Evolutionary conservation across 2,113 vertebrate genomes (phyloP).

Genomic region (Varanus salvator): DNA sequence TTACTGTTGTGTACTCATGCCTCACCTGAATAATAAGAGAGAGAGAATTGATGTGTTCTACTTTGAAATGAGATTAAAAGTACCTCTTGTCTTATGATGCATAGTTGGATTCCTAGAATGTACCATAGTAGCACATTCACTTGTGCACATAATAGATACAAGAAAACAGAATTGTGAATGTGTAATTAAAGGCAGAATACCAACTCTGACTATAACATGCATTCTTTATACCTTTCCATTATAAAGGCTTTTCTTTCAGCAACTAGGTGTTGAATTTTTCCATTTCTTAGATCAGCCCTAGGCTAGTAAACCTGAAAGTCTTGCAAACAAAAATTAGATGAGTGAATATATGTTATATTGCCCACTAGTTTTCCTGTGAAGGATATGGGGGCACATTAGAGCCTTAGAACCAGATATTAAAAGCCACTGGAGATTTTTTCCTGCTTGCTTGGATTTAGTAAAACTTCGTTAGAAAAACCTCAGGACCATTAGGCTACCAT

Average conservation of each 20-base stretch:
- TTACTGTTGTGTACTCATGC: too few species aligned
- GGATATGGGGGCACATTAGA: background rate
- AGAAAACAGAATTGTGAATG: too few species aligned
- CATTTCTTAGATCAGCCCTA: conserved; percentile 1
- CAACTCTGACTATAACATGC: background rate
- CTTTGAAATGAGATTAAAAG: background rate
- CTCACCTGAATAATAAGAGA: background rate
- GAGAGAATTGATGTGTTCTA: background rate
- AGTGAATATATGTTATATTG: background rate
- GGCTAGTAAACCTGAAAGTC: background rate
- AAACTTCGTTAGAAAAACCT: background rate
- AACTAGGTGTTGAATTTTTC: background rate
- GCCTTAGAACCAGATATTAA: background rate
- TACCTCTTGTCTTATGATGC: background rate
- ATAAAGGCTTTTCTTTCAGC: background rate
- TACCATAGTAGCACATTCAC: background rate
- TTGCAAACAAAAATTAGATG: background rate
- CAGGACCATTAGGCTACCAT: background rate
- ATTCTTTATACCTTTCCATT: background rate
- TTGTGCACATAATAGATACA: background rate
- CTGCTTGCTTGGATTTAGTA: background rate
- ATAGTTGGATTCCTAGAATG: background rate
- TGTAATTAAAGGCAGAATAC: background rate
- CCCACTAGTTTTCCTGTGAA: background rate
- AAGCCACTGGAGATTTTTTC: background rate